These are phyloP conservation scores for Hyppa rectilinea DNA, from an alignment of 2,888 invertebrate genomes.

Conservation along the genomic window DNA sequence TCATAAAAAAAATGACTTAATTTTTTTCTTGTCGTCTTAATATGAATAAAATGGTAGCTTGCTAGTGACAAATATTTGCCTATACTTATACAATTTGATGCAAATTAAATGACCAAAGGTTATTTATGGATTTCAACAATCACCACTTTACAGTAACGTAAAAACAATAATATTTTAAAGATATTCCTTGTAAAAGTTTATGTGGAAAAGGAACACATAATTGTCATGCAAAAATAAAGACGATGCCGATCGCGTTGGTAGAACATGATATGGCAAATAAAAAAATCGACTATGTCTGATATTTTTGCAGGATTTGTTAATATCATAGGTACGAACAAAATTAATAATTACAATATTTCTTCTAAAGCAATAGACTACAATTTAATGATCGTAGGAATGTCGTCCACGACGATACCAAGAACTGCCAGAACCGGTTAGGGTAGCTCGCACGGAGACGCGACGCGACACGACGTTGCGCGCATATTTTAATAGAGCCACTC, in stretches of 20 bases:
- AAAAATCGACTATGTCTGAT: background rate
- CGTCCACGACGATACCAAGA: background rate
- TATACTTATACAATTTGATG: background rate
- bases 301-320: background rate
- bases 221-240: constrained; percentile 1
- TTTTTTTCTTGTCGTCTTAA: background rate
- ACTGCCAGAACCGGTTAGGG: background rate
- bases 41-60: background rate
- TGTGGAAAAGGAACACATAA: background rate
- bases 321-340: background rate
- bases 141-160: background rate
- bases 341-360: background rate
- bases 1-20: background rate
- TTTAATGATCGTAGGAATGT: background rate
- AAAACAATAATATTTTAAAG: background rate
- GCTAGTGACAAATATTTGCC: background rate
- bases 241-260: background rate
- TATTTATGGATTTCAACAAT: constrained; percentile 1
- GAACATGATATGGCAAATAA: background rate
- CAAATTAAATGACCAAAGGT: background rate
- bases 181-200: background rate
- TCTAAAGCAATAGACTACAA: background rate
- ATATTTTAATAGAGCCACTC: too few species aligned
- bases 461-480: too few species aligned
- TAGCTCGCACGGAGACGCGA: too few species aligned